Percentiles rank a stretch among this genome's conserved stretches.
Evolutionary conservation across 1,140 invertebrate genomes (phyloP).

Genomic region (Brachionus rubens): DNA sequence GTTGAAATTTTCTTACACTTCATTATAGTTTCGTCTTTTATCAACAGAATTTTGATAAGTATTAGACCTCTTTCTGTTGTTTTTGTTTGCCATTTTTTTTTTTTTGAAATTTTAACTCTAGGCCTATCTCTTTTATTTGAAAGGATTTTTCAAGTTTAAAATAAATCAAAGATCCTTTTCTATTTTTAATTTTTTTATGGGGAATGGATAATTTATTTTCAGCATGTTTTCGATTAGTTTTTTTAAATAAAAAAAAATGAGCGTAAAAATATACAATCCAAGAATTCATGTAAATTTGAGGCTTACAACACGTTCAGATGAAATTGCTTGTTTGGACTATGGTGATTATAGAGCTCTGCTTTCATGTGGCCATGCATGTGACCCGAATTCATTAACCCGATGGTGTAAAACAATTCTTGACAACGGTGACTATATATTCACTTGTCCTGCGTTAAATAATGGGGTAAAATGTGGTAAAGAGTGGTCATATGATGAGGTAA

Average conservation of each 20-base stretch:
- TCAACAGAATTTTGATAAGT: too few species aligned
- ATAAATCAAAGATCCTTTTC: too few species aligned
- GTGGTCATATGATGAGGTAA: slow-evolving; percentile 7
- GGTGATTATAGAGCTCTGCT: not conserved
- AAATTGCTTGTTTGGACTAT: slow-evolving; percentile 8
- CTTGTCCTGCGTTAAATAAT: not conserved
- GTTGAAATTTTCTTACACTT: not conserved
- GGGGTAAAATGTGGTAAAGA: not conserved
- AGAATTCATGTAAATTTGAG: not conserved
- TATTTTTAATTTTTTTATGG: too few species aligned
- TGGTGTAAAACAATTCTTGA: slow-evolving; percentile 17
- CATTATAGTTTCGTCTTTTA: not conserved
- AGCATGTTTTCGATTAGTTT: not conserved
- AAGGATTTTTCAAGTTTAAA: too few species aligned
- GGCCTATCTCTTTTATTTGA: too few species aligned
- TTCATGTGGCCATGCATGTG: slow-evolving; percentile 10
- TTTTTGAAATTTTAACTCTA: too few species aligned
- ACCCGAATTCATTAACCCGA: not conserved
- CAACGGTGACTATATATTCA: not conserved
- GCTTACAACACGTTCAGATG: not conserved
- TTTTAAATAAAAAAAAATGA: not conserved
- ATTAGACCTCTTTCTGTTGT: too few species aligned
- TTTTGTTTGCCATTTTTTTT: too few species aligned
- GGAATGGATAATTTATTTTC: too few species aligned
- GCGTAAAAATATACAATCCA: not conserved